phyloP scores from a whole-genome alignment of 2,797 vertebrate genomes.

The Cygnus olor region DNA sequence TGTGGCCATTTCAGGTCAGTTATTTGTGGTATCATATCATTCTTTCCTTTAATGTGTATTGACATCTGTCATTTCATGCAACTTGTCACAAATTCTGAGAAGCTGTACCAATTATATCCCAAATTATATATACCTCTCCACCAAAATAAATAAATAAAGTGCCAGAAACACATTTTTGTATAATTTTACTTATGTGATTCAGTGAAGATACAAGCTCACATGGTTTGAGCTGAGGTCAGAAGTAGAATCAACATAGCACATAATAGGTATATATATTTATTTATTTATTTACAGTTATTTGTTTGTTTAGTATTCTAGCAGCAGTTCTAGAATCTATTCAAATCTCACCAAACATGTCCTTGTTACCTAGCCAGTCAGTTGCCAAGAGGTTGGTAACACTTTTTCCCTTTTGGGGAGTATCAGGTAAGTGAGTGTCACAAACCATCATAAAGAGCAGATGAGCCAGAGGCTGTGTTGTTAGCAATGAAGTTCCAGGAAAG shows the following conservation, averaged over 20 bases:
- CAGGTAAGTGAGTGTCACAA: not conserved
- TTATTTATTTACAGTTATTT: not conserved
- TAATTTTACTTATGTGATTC: not conserved
- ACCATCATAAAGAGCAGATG: not conserved
- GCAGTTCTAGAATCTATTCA: not conserved
- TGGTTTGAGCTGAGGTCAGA: not conserved
- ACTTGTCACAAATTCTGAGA: not conserved
- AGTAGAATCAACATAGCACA: not conserved
- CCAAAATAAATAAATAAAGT: not conserved
- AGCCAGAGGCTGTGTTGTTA: not conserved
- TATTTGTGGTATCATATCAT: not conserved
- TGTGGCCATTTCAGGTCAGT: not conserved
- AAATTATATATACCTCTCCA: not conserved
- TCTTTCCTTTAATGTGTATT: not conserved
- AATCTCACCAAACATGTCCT: not conserved
- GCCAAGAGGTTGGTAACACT: not conserved
- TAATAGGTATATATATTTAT: not conserved
- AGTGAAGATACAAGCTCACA: rapidly evolving
- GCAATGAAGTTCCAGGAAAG: not conserved
- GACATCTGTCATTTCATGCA: not conserved
- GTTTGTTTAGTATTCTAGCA: not conserved
- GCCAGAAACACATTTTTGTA: not conserved
- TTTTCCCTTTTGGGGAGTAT: not conserved
- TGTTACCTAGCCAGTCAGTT: not conserved
- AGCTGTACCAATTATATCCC: not conserved